Conservation (phyloP, 2,888 invertebrate genomes). For the Andrena dorsata region DNA sequence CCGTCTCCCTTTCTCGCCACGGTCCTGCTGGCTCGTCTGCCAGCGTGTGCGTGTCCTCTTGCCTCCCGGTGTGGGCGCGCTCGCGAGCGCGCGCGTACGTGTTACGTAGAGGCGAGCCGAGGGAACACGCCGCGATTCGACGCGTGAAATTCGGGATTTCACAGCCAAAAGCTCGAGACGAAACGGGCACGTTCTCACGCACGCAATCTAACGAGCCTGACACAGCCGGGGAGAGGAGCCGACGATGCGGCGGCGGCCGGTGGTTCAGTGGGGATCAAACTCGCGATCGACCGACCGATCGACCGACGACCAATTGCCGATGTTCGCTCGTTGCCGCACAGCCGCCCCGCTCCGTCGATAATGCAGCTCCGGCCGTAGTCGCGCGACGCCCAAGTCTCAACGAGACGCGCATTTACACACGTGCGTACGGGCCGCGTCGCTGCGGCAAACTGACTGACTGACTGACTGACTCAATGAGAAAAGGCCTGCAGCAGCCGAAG, state of each 20-base stretch:
- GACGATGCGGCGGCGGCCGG: constrained; percentile 19
- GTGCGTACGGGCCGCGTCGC: constrained; percentile 76
- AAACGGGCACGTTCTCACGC: constrained; percentile 64
- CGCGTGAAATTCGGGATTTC: constrained; percentile 75
- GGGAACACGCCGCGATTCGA: constrained; percentile 66
- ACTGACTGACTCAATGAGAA: constrained; percentile 83
- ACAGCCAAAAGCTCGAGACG: constrained; percentile 67
- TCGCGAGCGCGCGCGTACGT: background rate
- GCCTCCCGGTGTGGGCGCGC: constrained; percentile 2
- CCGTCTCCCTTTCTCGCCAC: constrained; percentile 9
- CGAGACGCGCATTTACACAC: constrained; percentile 45
- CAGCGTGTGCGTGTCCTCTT: constrained; percentile 12
- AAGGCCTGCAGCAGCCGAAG: constrained; percentile 70
- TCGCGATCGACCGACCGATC: constrained; percentile 55
- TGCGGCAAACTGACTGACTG: constrained; percentile 82
- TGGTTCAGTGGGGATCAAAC: constrained; percentile 43
- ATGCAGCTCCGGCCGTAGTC: constrained; percentile 33
- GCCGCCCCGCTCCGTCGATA: constrained; percentile 50
- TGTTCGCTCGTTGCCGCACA: constrained; percentile 16
- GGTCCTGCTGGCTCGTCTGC: constrained; percentile 3
- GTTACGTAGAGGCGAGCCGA: background rate
- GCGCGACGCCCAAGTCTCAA: constrained; percentile 17
- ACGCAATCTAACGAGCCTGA: constrained; percentile 61
- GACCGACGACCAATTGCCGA: constrained; percentile 59
- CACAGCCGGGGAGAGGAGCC: constrained; percentile 24